Percentiles rank a stretch among this genome's conserved stretches.
Conservation (phyloP, 2,888 invertebrate genomes). For the Conus canariensis region DNA sequence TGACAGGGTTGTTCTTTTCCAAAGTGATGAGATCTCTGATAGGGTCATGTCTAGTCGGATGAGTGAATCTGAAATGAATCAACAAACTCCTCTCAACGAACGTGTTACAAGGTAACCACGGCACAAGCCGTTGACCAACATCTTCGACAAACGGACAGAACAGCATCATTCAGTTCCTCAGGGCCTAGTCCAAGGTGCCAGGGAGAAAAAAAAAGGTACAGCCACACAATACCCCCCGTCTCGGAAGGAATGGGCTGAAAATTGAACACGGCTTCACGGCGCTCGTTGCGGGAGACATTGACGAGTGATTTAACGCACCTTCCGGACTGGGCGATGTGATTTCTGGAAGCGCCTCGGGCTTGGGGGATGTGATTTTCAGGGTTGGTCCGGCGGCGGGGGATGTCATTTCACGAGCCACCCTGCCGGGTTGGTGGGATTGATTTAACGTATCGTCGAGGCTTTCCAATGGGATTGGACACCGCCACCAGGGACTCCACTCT, state of each 20-base stretch:
- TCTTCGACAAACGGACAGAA: no score
- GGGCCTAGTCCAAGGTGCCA: no score
- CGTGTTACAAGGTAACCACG: no score
- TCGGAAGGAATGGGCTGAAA: background rate
- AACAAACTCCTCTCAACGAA: no score
- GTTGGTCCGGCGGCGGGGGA: background rate
- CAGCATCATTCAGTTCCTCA: no score
- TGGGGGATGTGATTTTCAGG: background rate
- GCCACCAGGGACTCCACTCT: background rate
- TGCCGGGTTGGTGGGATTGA: background rate
- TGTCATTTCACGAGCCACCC: background rate
- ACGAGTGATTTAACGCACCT: conserved; percentile 4
- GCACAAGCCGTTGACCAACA: no score
- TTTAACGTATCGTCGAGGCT: background rate
- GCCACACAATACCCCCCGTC: background rate
- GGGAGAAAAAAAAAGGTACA: no score
- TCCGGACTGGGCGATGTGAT: background rate
- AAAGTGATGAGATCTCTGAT: no score
- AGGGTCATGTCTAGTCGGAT: no score
- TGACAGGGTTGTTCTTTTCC: no score
- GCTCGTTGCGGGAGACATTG: background rate
- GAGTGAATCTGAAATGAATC: no score
- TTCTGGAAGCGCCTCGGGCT: background rate
- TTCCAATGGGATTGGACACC: background rate
- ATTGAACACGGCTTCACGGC: background rate